Conservation (phyloP, 2,113 vertebrate genomes). For the Scartelaos histophorus region DNA sequence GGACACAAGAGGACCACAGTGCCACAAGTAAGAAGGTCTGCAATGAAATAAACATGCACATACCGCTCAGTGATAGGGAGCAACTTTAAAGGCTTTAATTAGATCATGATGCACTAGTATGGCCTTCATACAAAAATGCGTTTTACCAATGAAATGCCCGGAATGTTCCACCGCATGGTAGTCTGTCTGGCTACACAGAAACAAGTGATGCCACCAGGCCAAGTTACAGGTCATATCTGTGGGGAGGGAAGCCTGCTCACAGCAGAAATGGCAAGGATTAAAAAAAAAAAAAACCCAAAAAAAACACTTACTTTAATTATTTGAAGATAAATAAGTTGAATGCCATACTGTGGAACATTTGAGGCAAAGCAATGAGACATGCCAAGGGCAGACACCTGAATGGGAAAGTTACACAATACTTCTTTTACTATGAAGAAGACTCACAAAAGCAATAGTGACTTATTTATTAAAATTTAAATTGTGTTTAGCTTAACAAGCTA, state of each 20-base stretch:
- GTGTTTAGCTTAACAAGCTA: slow-evolving; percentile 40
- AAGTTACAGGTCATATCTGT: neutral
- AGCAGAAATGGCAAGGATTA: no score
- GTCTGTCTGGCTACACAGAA: neutral
- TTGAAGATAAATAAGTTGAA: neutral
- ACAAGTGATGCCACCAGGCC: neutral
- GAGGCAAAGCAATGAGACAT: neutral
- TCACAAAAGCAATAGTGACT: slow-evolving; percentile 16
- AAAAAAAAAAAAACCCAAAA: no score
- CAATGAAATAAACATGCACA: neutral
- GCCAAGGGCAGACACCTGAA: neutral
- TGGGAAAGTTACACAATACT: neutral
- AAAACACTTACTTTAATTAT: neutral
- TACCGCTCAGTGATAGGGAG: neutral
- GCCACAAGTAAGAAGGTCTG: neutral
- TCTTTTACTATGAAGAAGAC: slow-evolving; percentile 3
- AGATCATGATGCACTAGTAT: neutral
- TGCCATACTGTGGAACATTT: neutral
- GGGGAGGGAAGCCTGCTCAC: neutral
- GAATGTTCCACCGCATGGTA: no score
- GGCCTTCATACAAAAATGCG: neutral
- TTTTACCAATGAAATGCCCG: neutral
- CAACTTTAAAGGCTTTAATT: neutral
- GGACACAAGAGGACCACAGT: slow-evolving; percentile 20
- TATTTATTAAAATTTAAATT: slow-evolving; percentile 57